Conservation (phyloP, 2,888 invertebrate genomes). For the Drosophila suboccidentalis region DNA sequence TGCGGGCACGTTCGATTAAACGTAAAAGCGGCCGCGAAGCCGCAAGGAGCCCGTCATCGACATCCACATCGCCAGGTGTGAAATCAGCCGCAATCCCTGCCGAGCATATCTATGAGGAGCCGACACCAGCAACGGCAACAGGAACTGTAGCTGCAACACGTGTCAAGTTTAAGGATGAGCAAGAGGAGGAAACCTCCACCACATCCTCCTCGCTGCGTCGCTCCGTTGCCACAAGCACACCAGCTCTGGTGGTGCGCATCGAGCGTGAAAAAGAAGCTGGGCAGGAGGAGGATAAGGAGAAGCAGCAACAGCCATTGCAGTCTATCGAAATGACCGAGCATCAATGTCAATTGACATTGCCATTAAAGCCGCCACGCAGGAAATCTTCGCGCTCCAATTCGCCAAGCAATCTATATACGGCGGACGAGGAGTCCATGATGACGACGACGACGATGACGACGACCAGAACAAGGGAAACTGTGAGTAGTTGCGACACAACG, state of each 20-base stretch:
- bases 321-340: conserved; percentile 63
- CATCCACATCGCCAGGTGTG: conserved; percentile 40
- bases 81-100: conserved; percentile 19
- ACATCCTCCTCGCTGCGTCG: conserved; percentile 54
- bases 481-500: conserved; percentile 58
- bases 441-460: conserved; percentile 33
- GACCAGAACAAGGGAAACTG: conserved; percentile 47
- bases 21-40: conserved; percentile 52
- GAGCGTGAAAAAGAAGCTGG: conserved; percentile 51
- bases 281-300: conserved; percentile 1
- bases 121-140: conserved; percentile 37
- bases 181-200: conserved; percentile 21
- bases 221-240: conserved; percentile 83
- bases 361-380: conserved; percentile 84
- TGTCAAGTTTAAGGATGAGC: conserved; percentile 61
- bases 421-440: conserved; percentile 47
- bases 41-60: conserved; percentile 36
- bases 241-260: conserved; percentile 74
- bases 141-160: conserved; percentile 30
- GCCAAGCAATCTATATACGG: conserved; percentile 60
- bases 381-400: conserved; percentile 84
- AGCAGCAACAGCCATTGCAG: conserved; percentile 7
- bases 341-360: conserved; percentile 64
- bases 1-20: conserved; percentile 81
- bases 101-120: conserved; percentile 81